Percentiles rank a stretch among this genome's conserved stretches.
Evolutionary conservation across 2,888 invertebrate genomes (phyloP).

Genomic region (Scotopteryx bipunctaria): DNA sequence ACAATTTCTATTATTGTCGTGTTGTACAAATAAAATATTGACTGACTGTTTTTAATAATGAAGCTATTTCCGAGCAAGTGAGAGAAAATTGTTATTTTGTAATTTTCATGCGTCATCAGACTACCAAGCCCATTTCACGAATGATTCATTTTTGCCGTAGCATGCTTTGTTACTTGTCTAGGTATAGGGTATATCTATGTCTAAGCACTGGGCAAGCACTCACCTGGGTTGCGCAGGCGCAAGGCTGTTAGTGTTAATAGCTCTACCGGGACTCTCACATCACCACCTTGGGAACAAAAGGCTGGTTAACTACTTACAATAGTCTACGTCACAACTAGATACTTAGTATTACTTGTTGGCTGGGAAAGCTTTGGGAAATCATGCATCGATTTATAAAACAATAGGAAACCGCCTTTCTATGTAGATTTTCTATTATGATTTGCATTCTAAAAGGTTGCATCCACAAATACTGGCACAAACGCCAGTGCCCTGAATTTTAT

Average conservation of each 20-base stretch:
- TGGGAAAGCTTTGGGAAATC: not conserved
- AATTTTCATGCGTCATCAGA: not conserved
- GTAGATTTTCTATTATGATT: no score
- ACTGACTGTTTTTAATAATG: no score
- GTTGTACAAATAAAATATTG: no score
- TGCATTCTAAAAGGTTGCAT: no score
- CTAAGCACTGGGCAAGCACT: constrained; percentile 63
- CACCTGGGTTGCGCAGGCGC: constrained; percentile 60
- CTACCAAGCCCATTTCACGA: constrained; percentile 3
- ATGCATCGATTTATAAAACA: not conserved
- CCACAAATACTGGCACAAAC: no score
- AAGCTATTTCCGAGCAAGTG: no score
- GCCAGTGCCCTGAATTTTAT: no score
- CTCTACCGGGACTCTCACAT: constrained; percentile 58
- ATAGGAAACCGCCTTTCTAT: no score
- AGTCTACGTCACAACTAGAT: constrained; percentile 3
- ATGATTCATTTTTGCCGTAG: no score
- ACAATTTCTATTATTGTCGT: no score
- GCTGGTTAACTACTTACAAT: constrained; percentile 33
- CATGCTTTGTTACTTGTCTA: constrained; percentile 18
- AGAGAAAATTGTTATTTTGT: no score
- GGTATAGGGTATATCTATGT: constrained; percentile 3
- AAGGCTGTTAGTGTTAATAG: constrained; percentile 72
- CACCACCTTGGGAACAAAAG: constrained; percentile 77
- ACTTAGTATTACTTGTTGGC: not conserved